These are phyloP conservation scores for Podotricha telesiphe DNA, from an alignment of 2,888 invertebrate genomes.

Conservation along the genomic window DNA sequence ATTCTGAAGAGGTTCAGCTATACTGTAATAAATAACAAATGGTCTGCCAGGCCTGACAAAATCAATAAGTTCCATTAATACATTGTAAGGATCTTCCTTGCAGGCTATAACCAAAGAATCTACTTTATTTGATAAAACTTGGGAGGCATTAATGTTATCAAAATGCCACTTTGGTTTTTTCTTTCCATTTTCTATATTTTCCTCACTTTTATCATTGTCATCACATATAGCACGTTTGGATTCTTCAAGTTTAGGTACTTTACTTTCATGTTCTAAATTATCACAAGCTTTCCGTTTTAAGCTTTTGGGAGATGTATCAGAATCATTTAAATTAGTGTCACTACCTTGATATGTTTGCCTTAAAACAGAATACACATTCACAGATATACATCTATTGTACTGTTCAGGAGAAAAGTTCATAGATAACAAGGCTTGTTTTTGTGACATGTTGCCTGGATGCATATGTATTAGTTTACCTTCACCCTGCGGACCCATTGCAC, in stretches of 20 bases:
- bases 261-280: constrained; percentile 53
- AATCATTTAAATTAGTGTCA: constrained; percentile 57
- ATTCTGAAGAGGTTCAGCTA: constrained; percentile 93
- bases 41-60: constrained; percentile 92
- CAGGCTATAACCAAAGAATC: constrained; percentile 91
- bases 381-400: constrained; percentile 87
- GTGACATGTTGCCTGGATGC: constrained; percentile 92
- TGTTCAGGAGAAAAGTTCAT: constrained; percentile 91
- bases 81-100: constrained; percentile 93
- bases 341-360: constrained; percentile 86
- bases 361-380: constrained; percentile 90
- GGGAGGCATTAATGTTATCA: constrained; percentile 87
- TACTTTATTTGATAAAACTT: constrained; percentile 85
- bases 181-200: constrained; percentile 44
- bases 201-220: constrained; percentile 38
- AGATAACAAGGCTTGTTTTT: constrained; percentile 89
- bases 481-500: constrained; percentile 87
- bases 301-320: constrained; percentile 51
- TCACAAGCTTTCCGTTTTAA: constrained; percentile 61
- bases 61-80: constrained; percentile 89
- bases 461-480: constrained; percentile 87
- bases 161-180: constrained; percentile 87
- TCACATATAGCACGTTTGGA: constrained; percentile 37
- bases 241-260: constrained; percentile 59
- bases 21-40: constrained; percentile 91